A percentile compares a stretch with the other conserved stretches of the same genome.
These are phyloP conservation scores for Eretmocerus hayati DNA, from an alignment of 2,888 invertebrate species.

Conservation along the genomic window DNA sequence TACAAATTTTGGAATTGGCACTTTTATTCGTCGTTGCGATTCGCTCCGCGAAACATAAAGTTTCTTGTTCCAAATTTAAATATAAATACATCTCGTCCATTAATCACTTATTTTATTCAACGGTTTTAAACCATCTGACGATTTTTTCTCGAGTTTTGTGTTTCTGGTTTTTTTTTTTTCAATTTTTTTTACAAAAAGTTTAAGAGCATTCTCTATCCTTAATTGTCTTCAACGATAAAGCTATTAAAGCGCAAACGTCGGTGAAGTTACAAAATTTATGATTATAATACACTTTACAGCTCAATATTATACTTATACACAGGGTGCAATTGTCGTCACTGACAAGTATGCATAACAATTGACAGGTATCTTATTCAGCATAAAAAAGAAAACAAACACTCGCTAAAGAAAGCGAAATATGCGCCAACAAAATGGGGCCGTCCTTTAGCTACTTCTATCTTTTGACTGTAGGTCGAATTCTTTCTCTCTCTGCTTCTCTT, in stretches of 20 bases:
- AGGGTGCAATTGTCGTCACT: constrained; percentile 45
- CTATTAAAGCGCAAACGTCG: constrained; percentile 26
- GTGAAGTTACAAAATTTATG: constrained; percentile 47
- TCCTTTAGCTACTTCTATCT: constrained; percentile 42
- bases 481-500: constrained; percentile 43
- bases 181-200: constrained; percentile 21
- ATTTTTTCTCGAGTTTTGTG: constrained; percentile 17
- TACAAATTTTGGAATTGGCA: constrained; percentile 37
- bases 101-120: constrained; percentile 19
- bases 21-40: constrained; percentile 38
- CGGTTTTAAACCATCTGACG: constrained; percentile 20
- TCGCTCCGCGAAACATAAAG: constrained; percentile 24
- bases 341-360: constrained; percentile 45
- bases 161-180: constrained; percentile 6
- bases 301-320: constrained; percentile 44
- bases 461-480: constrained; percentile 45
- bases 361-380: constrained; percentile 30
- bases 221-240: constrained; percentile 23
- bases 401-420: constrained; percentile 24
- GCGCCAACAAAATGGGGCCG: constrained; percentile 25
- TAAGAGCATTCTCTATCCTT: constrained; percentile 18
- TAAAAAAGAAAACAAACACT: constrained; percentile 39
- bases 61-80: constrained; percentile 24
- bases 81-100: constrained; percentile 20
- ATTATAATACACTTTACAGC: constrained; percentile 49